These are phyloP conservation scores for Neopelma chrysocephalum DNA, from an alignment of 2,797 vertebrate species.

Conservation along the genomic window DNA sequence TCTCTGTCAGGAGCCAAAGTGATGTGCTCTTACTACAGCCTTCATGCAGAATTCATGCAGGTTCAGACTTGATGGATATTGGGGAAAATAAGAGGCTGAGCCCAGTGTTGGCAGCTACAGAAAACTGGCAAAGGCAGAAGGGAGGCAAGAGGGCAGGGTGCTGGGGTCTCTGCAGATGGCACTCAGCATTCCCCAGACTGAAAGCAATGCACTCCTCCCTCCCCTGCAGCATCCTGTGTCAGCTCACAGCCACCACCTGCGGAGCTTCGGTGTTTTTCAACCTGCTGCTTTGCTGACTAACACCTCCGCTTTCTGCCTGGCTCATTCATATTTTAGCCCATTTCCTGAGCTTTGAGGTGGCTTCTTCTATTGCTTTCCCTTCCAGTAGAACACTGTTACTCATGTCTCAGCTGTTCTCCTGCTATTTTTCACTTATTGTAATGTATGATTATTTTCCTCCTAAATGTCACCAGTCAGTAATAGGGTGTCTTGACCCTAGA, in stretches of 20 bases:
- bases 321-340: constrained; percentile 56
- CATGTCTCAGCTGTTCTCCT: constrained; percentile 27
- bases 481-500: neutral
- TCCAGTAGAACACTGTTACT: constrained; percentile 18
- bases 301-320: constrained; percentile 56
- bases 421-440: constrained; percentile 13
- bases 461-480: constrained; percentile 1
- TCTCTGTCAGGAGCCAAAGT: neutral
- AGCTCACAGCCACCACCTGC: neutral
- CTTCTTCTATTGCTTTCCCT: constrained; percentile 46
- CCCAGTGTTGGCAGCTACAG: neutral
- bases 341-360: constrained; percentile 68
- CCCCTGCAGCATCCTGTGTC: neutral
- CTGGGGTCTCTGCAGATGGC: neutral
- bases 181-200: neutral
- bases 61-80: neutral
- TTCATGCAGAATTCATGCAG: neutral
- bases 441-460: neutral
- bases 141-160: neutral
- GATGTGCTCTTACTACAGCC: neutral
- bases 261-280: neutral
- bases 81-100: neutral
- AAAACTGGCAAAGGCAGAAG: neutral
- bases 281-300: constrained; percentile 66
- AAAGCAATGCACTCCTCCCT: neutral